phyloP scores from a whole-genome alignment of 2,113 vertebrate species.

The Rhombomys opimus region DNA sequence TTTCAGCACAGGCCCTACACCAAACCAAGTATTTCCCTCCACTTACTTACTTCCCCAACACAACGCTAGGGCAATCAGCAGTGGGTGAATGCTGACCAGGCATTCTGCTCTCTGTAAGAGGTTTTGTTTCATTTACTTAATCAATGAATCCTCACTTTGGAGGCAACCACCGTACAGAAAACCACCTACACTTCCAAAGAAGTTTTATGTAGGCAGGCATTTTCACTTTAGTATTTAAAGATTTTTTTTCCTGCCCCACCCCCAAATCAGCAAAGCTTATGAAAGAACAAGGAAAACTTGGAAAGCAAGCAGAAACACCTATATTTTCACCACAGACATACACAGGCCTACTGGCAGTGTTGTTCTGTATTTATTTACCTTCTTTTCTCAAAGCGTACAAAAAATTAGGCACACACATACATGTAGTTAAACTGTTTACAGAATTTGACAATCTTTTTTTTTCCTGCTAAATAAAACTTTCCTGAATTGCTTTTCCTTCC shows the following conservation, averaged over 20 bases:
- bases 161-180: not conserved
- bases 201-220: not conserved
- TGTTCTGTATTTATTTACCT: not conserved
- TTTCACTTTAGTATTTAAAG: not conserved
- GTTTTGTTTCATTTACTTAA: not conserved
- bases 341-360: not conserved
- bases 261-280: not conserved
- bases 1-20: not conserved
- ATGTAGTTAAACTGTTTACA: not conserved
- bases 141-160: not conserved
- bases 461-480: constrained; percentile 18
- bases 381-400: constrained; percentile 28
- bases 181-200: not conserved
- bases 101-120: not conserved
- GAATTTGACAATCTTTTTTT: not conserved
- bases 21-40: not conserved
- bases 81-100: not conserved
- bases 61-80: not conserved
- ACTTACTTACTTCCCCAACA: not conserved
- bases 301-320: not conserved
- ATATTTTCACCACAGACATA: not conserved
- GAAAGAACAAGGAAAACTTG: not conserved
- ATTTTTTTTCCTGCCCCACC: not conserved
- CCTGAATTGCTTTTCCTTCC: not conserved
- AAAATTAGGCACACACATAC: constrained; percentile 24